phyloP scores from a whole-genome alignment of 2,113 vertebrate species.

The Neomonachus schauinslandi region DNA sequence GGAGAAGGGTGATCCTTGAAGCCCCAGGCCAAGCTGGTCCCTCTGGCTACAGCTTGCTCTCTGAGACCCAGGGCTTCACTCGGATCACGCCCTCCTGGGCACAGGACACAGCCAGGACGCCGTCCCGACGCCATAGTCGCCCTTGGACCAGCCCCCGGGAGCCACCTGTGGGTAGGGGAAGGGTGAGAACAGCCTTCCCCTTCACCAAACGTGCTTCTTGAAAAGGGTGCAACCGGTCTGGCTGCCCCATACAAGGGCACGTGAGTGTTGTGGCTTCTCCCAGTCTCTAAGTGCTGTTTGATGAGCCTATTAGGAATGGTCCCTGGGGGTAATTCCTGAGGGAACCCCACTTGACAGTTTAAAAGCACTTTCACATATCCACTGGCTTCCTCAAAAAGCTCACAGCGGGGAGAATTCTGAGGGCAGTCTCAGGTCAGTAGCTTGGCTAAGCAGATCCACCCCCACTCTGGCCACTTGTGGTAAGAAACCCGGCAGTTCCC shows the following conservation, averaged over 20 bases:
- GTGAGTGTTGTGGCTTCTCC: background rate
- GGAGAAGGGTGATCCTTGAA: background rate
- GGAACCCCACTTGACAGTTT: background rate
- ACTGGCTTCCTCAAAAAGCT: slow-evolving; percentile 48
- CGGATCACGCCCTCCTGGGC: slow-evolving; percentile 95
- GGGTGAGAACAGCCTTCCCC: background rate
- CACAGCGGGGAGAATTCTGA: background rate
- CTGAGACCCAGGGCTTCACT: slow-evolving; percentile 72
- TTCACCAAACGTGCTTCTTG: background rate
- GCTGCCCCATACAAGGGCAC: background rate
- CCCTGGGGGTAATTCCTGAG: background rate
- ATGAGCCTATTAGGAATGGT: background rate
- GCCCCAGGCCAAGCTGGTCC: background rate
- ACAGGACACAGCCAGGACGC: slow-evolving; percentile 94
- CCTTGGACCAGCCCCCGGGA: slow-evolving; percentile 94
- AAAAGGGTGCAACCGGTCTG: background rate
- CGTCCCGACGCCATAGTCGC: slow-evolving; percentile 94
- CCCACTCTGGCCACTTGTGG: background rate
- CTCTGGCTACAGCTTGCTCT: slow-evolving; percentile 90
- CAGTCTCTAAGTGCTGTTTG: background rate
- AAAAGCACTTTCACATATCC: slow-evolving; percentile 58
- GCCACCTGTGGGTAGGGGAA: slow-evolving; percentile 85
- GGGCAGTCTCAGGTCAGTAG: background rate
- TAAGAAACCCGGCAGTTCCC: slow-evolving; percentile 27
- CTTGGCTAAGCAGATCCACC: background rate